Evolutionary conservation across 2,113 vertebrate genomes (phyloP).

Genomic region (Phyllopteryx taeniolatus): DNA sequence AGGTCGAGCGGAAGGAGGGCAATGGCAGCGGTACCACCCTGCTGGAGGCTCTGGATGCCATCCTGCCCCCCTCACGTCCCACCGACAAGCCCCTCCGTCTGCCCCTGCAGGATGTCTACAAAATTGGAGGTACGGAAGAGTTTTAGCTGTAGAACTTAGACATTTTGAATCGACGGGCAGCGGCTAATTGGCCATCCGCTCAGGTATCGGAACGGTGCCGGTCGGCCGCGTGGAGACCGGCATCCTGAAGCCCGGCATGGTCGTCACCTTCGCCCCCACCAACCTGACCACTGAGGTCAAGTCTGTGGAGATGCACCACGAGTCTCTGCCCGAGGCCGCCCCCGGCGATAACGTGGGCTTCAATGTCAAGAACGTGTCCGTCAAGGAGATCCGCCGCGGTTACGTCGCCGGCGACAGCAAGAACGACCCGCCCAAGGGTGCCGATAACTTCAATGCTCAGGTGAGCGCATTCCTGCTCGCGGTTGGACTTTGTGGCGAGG

Average conservation of each 20-base stretch:
- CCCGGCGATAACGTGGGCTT: conserved; percentile 79
- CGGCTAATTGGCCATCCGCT: neutral
- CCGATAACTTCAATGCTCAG: conserved; percentile 74
- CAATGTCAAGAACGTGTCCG: conserved; percentile 79
- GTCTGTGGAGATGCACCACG: conserved; percentile 81
- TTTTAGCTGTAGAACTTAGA: neutral
- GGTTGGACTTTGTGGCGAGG: neutral
- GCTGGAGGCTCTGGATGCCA: conserved; percentile 75
- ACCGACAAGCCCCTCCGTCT: conserved; percentile 75
- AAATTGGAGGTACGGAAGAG: conserved; percentile 69
- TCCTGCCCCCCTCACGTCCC: conserved; percentile 68
- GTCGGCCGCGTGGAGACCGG: conserved; percentile 80
- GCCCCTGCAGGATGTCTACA: conserved; percentile 81
- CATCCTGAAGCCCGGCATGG: conserved; percentile 71
- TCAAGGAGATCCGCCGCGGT: conserved; percentile 79
- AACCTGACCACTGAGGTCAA: conserved; percentile 78
- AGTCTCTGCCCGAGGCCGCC: conserved; percentile 70
- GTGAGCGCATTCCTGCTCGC: conserved; percentile 37
- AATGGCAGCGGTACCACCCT: conserved; percentile 65
- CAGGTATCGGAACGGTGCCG: conserved; percentile 79
- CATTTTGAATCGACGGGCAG: too few species aligned
- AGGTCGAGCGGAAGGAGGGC: conserved; percentile 75
- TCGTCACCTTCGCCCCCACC: conserved; percentile 76
- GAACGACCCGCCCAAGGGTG: conserved; percentile 75
- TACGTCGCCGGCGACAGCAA: conserved; percentile 80